Evolutionary conservation across 2,888 invertebrate species (phyloP).

Genomic region (Acanthosoma haemorrhoidale): DNA sequence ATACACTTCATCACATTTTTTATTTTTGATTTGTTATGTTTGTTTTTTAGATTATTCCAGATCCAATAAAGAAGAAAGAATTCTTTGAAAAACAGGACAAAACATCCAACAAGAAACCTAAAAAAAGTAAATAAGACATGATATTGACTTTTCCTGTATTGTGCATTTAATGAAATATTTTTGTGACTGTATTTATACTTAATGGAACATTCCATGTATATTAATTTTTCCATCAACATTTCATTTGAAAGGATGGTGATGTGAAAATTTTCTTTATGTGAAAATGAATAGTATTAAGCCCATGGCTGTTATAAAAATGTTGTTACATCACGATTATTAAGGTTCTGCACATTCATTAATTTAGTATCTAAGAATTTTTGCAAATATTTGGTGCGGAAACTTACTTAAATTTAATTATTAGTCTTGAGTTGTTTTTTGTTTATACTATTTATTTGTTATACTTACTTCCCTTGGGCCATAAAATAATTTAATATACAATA

Average conservation of each 20-base stretch:
- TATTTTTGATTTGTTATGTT: no score
- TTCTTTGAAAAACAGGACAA: slow-evolving; percentile 63
- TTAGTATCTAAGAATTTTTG: no score
- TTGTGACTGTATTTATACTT: no score
- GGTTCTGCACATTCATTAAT: background rate
- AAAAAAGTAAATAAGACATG: background rate
- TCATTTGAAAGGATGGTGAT: background rate
- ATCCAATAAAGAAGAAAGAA: slow-evolving; percentile 71
- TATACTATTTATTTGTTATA: no score
- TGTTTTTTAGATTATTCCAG: slow-evolving; percentile 70
- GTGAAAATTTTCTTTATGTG: background rate
- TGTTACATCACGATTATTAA: background rate
- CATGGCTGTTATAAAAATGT: background rate
- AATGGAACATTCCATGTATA: background rate
- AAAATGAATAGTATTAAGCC: background rate
- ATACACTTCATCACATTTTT: no score
- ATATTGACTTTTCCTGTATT: background rate
- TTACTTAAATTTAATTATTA: no score
- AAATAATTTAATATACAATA: background rate
- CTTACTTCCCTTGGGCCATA: no score
- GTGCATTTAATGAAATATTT: background rate
- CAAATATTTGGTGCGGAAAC: no score
- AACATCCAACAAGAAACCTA: slow-evolving; percentile 18
- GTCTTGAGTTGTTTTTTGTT: no score
- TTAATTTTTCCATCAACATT: background rate